Evolutionary conservation across 92 coral and sea anemone species (phyloP).

Genomic region (Plumapathes pennacea): DNA sequence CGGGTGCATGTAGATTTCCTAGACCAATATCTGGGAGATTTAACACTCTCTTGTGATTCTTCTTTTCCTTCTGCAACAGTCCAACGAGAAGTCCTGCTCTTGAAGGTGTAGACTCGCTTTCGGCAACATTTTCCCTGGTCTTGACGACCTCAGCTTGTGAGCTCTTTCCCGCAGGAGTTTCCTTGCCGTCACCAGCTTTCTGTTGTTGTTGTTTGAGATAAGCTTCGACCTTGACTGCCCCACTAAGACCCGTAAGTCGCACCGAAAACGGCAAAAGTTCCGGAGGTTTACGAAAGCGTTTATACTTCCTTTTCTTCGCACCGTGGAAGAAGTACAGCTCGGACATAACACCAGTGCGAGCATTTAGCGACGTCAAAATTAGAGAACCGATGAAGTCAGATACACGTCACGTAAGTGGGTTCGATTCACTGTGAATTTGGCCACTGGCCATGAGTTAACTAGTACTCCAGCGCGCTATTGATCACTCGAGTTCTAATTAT

Average conservation of each 20-base stretch:
- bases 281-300: constrained; percentile 85
- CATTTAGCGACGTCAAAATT: no score
- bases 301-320: constrained; percentile 44
- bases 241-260: constrained; percentile 93
- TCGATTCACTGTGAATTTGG: no score
- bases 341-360: no score
- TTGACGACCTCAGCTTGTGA: constrained; percentile 4
- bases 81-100: constrained; percentile 20
- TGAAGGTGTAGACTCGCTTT: constrained; percentile 1
- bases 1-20: constrained; percentile 44
- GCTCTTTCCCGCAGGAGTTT: constrained; percentile 3
- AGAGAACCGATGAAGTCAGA: no score
- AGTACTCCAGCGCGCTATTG: no score
- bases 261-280: constrained; percentile 92
- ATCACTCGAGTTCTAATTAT: no score
- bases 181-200: constrained; percentile 53
- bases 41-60: constrained; percentile 32
- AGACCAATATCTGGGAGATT: constrained; percentile 60
- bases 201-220: constrained; percentile 88
- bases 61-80: constrained; percentile 31
- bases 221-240: constrained; percentile 96
- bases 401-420: no score
- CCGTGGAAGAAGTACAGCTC: constrained; percentile 75
- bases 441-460: no score
- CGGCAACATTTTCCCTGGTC: constrained; percentile 14